These are phyloP conservation scores for Biston betularia DNA, from an alignment of 2,888 invertebrate species.

Conservation along the genomic window DNA sequence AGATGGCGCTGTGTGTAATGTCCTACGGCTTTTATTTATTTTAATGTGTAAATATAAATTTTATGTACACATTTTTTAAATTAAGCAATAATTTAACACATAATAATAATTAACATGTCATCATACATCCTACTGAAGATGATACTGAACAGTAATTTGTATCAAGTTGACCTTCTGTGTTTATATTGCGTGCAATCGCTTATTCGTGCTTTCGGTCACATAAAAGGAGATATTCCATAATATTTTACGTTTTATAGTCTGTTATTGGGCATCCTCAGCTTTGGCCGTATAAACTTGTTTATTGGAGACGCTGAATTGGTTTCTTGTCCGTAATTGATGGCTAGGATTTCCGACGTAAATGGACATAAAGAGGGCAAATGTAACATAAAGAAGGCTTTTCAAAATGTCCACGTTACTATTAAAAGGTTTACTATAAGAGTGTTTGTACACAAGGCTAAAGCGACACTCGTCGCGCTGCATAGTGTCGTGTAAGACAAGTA, in stretches of 20 bases:
- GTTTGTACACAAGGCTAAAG: neutral
- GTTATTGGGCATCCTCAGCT: conserved; percentile 33
- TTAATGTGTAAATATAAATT: too few species aligned
- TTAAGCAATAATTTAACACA: too few species aligned
- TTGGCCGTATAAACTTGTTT: conserved; percentile 34
- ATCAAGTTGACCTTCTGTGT: conserved; percentile 6
- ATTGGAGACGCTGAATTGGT: conserved; percentile 26
- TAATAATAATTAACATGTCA: too few species aligned
- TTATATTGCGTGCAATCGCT: conserved; percentile 17
- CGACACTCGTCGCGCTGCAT: too few species aligned
- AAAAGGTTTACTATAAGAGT: neutral
- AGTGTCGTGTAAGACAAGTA: too few species aligned
- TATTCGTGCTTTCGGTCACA: conserved; percentile 29
- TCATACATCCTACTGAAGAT: too few species aligned
- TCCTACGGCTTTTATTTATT: too few species aligned
- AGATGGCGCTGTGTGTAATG: too few species aligned
- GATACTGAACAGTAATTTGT: too few species aligned
- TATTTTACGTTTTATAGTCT: conserved; percentile 42
- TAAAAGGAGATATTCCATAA: conserved; percentile 43
- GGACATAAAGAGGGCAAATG: conserved; percentile 20
- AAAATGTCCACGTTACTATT: conserved; percentile 15
- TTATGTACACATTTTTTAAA: too few species aligned
- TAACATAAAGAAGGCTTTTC: conserved; percentile 18
- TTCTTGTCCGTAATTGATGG: conserved; percentile 34
- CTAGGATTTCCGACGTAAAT: conserved; percentile 23